Conservation (phyloP, 2,113 vertebrate species). For the Neotoma lepida region DNA sequence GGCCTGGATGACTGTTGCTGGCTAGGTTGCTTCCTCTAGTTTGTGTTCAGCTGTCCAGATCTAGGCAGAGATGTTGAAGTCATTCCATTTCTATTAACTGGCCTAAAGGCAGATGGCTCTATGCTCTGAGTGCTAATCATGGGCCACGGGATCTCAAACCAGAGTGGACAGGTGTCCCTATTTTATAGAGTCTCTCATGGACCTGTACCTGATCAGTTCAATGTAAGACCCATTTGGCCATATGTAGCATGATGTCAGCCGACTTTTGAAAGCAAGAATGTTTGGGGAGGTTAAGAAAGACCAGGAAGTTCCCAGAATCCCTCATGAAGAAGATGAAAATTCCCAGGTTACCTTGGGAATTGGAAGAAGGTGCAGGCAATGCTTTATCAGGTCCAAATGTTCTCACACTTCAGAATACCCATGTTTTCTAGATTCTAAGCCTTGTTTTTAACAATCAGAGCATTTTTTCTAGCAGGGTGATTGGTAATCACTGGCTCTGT, state of each 20-base stretch:
- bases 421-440: neutral
- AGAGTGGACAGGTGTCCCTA: neutral
- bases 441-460: neutral
- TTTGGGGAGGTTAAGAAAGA: neutral
- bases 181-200: neutral
- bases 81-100: neutral
- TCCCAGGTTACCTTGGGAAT: no score
- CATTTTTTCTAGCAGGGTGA: neutral
- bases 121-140: neutral
- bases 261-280: neutral
- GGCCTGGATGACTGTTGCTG: neutral
- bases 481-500: neutral
- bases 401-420: neutral
- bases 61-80: neutral
- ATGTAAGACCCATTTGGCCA: neutral
- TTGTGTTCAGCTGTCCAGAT: neutral
- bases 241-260: neutral
- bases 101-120: neutral
- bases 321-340: neutral
- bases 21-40: neutral
- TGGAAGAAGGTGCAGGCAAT: neutral
- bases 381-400: neutral
- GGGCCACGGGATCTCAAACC: neutral
- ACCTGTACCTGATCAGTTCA: neutral
- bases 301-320: neutral